These are phyloP conservation scores for Mesocricetus auratus DNA, from an alignment of 2,113 vertebrate species.

Conservation along the genomic window DNA sequence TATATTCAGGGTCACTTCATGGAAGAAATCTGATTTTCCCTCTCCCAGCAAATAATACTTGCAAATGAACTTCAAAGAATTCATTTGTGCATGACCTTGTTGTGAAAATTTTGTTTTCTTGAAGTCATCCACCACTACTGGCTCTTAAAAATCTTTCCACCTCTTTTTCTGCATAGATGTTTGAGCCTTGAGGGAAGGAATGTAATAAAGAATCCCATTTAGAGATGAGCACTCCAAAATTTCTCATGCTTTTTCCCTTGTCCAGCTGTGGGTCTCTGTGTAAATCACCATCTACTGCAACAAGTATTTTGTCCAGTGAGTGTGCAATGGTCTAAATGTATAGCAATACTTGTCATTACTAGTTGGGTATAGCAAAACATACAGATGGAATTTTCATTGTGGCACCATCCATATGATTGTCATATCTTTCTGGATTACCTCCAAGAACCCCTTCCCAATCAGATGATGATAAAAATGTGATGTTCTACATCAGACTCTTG, in stretches of 20 bases:
- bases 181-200: not conserved
- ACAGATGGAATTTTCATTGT: not conserved
- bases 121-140: not conserved
- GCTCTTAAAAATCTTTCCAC: not conserved
- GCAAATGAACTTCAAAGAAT: not conserved
- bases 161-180: not conserved
- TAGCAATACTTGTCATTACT: not conserved
- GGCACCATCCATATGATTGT: not conserved
- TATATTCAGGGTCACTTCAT: not conserved
- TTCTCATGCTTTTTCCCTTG: not conserved
- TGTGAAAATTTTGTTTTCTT: not conserved
- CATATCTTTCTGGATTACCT: not conserved
- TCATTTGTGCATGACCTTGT: too few species aligned
- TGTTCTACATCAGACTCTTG: conserved; percentile 50
- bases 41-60: not conserved
- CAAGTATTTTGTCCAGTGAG: not conserved
- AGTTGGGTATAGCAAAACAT: not conserved
- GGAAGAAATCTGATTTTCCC: not conserved
- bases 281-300: not conserved
- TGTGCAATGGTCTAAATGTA: not conserved
- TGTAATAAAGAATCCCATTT: not conserved
- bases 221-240: not conserved
- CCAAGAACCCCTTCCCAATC: not conserved
- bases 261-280: not conserved
- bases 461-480: conserved; percentile 41